Conservation (phyloP, 2,888 invertebrate species). For the Myopa testacea region DNA sequence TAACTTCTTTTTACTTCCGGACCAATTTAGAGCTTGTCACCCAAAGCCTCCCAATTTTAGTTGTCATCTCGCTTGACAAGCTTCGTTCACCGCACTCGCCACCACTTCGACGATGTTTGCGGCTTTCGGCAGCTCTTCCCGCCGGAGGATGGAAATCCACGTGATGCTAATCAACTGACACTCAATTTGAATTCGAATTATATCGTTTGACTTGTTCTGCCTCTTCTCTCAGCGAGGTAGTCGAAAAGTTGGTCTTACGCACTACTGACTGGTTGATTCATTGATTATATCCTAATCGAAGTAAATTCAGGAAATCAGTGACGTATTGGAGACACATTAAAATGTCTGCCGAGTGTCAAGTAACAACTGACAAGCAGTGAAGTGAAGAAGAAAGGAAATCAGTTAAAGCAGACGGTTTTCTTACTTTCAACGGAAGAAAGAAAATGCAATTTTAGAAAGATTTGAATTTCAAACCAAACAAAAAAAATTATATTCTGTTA, state of each 20-base stretch:
- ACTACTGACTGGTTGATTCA: conserved; percentile 5
- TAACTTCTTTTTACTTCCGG: neutral
- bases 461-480: too few relatives aligned
- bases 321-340: conserved; percentile 22
- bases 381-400: too few relatives aligned
- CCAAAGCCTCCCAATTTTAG: conserved; percentile 29
- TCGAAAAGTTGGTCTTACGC: conserved; percentile 28
- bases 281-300: neutral
- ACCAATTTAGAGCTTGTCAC: neutral
- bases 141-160: neutral
- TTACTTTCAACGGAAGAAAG: too few relatives aligned
- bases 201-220: neutral
- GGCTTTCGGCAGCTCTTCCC: conserved; percentile 3
- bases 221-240: neutral
- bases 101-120: conserved; percentile 16
- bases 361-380: too few relatives aligned
- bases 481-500: too few relatives aligned
- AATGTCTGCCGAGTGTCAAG: conserved; percentile 19
- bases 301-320: conserved; percentile 11
- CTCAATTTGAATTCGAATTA: conserved; percentile 15
- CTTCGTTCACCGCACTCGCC: conserved; percentile 22
- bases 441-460: too few relatives aligned
- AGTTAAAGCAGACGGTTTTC: too few relatives aligned
- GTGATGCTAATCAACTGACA: conserved; percentile 31
- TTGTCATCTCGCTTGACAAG: conserved; percentile 33